Evolutionary conservation across 2,888 invertebrate species (phyloP).

Genomic region (Leptarthrus brevirostris): DNA sequence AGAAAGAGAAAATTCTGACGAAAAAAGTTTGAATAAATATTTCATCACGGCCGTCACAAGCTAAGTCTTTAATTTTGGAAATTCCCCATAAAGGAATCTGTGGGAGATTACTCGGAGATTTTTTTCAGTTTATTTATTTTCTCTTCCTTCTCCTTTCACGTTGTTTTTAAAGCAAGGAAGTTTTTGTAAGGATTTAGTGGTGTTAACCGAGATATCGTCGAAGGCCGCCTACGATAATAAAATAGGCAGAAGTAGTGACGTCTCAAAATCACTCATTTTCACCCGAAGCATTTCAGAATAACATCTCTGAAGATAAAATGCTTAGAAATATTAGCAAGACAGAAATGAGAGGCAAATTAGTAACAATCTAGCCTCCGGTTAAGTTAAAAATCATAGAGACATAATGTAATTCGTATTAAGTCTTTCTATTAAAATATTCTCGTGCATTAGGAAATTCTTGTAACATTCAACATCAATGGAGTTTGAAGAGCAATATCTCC

Average conservation of each 20-base stretch:
- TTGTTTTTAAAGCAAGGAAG: neutral
- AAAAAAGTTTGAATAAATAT: slow-evolving; percentile 35
- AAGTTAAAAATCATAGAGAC: too few relatives aligned
- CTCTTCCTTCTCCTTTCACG: neutral
- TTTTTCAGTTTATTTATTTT: neutral
- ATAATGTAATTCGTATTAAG: too few relatives aligned
- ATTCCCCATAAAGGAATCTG: slow-evolving; percentile 28
- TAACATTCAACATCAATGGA: too few relatives aligned
- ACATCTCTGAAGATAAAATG: too few relatives aligned
- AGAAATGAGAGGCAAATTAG: too few relatives aligned
- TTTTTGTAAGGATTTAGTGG: neutral
- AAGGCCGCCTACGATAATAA: neutral
- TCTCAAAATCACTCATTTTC: too few relatives aligned
- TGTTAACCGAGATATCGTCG: neutral
- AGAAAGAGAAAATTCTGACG: slow-evolving; percentile 17
- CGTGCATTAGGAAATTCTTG: too few relatives aligned
- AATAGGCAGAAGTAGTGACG: neutral
- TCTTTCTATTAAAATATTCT: too few relatives aligned
- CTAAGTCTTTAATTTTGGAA: slow-evolving; percentile 39
- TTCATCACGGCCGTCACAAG: slow-evolving; percentile 43
- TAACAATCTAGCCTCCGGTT: too few relatives aligned
- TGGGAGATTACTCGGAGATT: slow-evolving; percentile 26
- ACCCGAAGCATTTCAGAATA: too few relatives aligned
- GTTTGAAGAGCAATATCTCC: too few relatives aligned
- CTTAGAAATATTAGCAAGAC: too few relatives aligned